Evolutionary conservation across 2,797 vertebrate genomes (phyloP).

Genomic region (Apogon hyalosoma): DNA sequence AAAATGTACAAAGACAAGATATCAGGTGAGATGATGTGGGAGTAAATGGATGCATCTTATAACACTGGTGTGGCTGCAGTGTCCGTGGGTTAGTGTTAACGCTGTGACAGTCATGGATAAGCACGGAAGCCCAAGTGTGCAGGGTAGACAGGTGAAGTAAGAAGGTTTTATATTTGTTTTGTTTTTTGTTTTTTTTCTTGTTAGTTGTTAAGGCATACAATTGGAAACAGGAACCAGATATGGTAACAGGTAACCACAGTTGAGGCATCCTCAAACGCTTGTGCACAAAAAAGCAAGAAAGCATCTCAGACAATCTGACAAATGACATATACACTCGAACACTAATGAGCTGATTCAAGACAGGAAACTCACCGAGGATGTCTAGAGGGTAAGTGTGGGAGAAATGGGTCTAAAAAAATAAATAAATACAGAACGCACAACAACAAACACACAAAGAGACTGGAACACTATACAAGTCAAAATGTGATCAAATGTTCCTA

Average conservation of each 20-base stretch:
- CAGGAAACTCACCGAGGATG: slow-evolving; percentile 39
- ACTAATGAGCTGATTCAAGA: slow-evolving; percentile 64
- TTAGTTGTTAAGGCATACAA: slow-evolving; percentile 40
- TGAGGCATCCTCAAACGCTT: slow-evolving; percentile 24
- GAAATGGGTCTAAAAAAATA: slow-evolving; percentile 19
- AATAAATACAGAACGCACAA: slow-evolving; percentile 40
- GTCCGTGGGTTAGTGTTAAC: slow-evolving; percentile 3
- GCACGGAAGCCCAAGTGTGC: slow-evolving; percentile 17
- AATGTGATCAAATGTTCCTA: background rate
- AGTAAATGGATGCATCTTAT: background rate
- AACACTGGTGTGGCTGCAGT: slow-evolving; percentile 14
- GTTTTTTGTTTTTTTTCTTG: slow-evolving; percentile 37
- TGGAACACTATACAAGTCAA: slow-evolving; percentile 1
- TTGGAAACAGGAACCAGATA: slow-evolving; percentile 32
- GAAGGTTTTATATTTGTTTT: no score
- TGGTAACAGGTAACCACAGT: slow-evolving; percentile 30
- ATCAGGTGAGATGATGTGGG: slow-evolving; percentile 11
- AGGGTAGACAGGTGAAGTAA: slow-evolving; percentile 33
- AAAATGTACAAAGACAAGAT: background rate
- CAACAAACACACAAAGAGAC: slow-evolving; percentile 16
- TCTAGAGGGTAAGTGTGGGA: slow-evolving; percentile 31
- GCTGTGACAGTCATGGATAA: slow-evolving; percentile 12
- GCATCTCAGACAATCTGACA: slow-evolving; percentile 54
- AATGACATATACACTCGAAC: slow-evolving; percentile 53
- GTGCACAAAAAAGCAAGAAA: slow-evolving; percentile 45